These are phyloP conservation scores for Leucoma salicis DNA, from an alignment of 2,888 invertebrate genomes.

Conservation along the genomic window DNA sequence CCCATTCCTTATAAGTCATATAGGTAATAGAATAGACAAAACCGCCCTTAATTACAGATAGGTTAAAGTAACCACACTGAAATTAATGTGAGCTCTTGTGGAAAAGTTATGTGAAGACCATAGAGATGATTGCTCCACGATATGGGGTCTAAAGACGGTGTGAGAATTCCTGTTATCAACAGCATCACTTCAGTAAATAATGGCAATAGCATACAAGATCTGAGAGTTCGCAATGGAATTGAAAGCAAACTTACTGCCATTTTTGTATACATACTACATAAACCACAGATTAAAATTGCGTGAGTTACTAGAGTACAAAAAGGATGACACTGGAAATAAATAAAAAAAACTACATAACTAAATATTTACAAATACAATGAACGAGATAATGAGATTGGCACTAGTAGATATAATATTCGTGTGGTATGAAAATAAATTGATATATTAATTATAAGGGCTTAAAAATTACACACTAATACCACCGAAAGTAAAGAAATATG, in stretches of 20 bases:
- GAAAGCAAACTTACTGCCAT: slow-evolving; percentile 77
- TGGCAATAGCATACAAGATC: slow-evolving; percentile 30
- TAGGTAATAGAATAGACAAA: slow-evolving; percentile 75
- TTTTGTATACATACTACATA: slow-evolving; percentile 52
- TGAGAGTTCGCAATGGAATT: slow-evolving; percentile 62
- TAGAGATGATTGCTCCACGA: slow-evolving; percentile 21
- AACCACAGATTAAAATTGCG: slow-evolving; percentile 43
- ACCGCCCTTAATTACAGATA: slow-evolving; percentile 72
- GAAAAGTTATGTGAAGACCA: slow-evolving; percentile 15
- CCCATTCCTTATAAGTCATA: slow-evolving; percentile 52
- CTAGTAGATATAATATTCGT: background rate
- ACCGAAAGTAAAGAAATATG: slow-evolving; percentile 43
- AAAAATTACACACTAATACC: slow-evolving; percentile 20
- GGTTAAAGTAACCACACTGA: slow-evolving; percentile 41
- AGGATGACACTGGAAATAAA: slow-evolving; percentile 22
- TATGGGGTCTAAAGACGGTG: slow-evolving; percentile 24
- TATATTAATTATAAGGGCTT: slow-evolving; percentile 10
- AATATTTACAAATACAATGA: slow-evolving; percentile 4
- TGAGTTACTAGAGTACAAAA: slow-evolving; percentile 51
- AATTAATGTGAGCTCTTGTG: slow-evolving; percentile 39
- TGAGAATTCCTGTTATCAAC: slow-evolving; percentile 17
- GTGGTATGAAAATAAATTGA: slow-evolving; percentile 7
- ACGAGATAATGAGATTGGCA: background rate
- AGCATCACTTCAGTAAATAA: slow-evolving; percentile 21
- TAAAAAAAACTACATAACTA: background rate